Base-by-base conservation (phyloP, 2,113 vertebrate species). In the Lagopus leucura region DNA sequence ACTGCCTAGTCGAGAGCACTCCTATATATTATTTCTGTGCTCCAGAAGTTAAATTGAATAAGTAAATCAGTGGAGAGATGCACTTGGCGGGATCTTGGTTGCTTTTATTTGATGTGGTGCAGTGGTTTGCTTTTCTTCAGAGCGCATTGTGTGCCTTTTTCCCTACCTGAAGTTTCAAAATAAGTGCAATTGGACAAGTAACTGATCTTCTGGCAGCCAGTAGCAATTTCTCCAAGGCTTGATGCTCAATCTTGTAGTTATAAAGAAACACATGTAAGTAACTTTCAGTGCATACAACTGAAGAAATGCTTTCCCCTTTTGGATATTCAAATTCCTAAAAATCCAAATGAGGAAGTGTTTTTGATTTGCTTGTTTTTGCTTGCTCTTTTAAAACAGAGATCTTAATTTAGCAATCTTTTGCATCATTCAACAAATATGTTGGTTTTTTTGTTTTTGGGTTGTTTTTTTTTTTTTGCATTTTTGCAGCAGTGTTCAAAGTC, bases 231-330 rank as follows among this genome's bases (percentile, higher is more conserved):
- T 14, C 64, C 58, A 77, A 73, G 48, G 17, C 79, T 11, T 72
- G 38, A 32, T 2, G 8, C 3, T 20, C 3, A 14, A 0, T 47
- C 19, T 76, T 1, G 0, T 28, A 4, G 8, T 69, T 66, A 15
- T 21, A 65, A 47, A 61, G 69, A 52, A 38, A 12, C 16, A 13
- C 6, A 36, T 17, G 19, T 43, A 22, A 32, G 21, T 76, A 69
- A 66, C 48, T 43, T 22, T 70, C 36, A 42, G 18, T 57, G 11
- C 16, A 1, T 61, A 45, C 24, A 21, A 11, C 21, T 17, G 13
- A 13, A 45, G 34, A 12, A 4, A 14, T 43, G 0, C 58, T 69
- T 72, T 65, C 8, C 78, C 58, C 28, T 72, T 72, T 55, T 57
- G n/a, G n/a, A 8, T 34, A 2, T 72, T 38, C 10, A 20, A 10